These are phyloP conservation scores for Pristiophorus japonicus DNA, from an alignment of 2,113 vertebrate genomes.

Conservation along the genomic window DNA sequence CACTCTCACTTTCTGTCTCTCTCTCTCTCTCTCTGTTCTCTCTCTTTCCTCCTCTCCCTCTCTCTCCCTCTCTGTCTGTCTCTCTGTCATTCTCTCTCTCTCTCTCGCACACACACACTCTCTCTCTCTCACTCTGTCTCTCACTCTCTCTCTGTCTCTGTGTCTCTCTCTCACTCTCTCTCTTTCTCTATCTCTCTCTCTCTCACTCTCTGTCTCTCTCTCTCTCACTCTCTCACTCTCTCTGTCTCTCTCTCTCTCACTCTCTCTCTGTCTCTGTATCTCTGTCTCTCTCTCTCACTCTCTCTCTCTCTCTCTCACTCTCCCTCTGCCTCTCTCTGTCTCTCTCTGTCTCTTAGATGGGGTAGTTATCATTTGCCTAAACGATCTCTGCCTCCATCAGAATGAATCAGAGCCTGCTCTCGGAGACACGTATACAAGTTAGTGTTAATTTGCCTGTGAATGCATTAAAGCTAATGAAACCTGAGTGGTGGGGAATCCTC, in stretches of 20 bases:
- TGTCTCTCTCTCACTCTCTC: neutral
- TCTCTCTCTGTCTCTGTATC: neutral
- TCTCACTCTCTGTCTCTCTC: neutral
- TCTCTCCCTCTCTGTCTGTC: neutral
- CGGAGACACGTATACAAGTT: slow-evolving; percentile 34
- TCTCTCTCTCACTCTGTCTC: neutral
- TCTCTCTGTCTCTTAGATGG: neutral
- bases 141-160: neutral
- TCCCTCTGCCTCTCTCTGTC: neutral
- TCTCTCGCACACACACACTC: neutral
- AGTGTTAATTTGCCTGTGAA: slow-evolving; percentile 76
- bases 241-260: neutral
- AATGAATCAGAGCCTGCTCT: slow-evolving; percentile 32
- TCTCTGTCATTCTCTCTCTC: neutral
- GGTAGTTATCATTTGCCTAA: slow-evolving; percentile 31
- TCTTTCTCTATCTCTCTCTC: neutral
- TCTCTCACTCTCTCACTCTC: neutral
- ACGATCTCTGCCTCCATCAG: slow-evolving; percentile 35
- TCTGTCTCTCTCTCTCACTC: neutral
- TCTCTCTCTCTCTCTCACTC: neutral
- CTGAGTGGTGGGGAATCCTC: slow-evolving; percentile 87
- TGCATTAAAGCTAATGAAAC: slow-evolving; percentile 86
- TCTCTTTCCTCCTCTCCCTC: neutral
- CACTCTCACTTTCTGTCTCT: neutral
- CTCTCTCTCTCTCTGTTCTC: neutral